A percentile compares a stretch with the other conserved stretches of the same genome.
Conservation (phyloP, 2,797 vertebrate genomes). For the Poecilia gillii region DNA sequence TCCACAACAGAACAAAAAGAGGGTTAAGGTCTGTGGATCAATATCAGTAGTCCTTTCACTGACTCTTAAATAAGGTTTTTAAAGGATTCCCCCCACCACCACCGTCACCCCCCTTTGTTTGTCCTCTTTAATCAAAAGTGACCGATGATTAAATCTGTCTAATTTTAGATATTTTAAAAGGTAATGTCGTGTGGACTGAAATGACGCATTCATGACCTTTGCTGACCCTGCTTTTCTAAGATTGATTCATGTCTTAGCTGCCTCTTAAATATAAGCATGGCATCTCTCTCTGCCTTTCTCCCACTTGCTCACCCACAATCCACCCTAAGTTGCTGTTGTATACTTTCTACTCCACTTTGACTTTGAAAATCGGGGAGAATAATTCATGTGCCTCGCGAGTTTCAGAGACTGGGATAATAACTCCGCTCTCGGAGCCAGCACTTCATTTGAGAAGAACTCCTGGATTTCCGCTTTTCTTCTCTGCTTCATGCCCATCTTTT, state of each 20-base stretch:
- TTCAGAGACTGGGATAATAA: conserved; percentile 75
- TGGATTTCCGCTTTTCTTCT: conserved; percentile 50
- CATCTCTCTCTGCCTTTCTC: conserved; percentile 21
- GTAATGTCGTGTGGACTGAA: conserved; percentile 51
- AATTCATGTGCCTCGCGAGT: conserved; percentile 79
- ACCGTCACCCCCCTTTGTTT: conserved; percentile 41
- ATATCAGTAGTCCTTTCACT: conserved; percentile 59
- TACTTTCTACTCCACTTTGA: conserved; percentile 81
- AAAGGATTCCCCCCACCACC: conserved; percentile 34
- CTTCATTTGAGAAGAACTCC: conserved; percentile 74
- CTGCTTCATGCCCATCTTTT: conserved; percentile 29
- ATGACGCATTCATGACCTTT: conserved; percentile 58
- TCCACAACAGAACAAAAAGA: conserved; percentile 60
- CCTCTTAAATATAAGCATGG: conserved; percentile 46
- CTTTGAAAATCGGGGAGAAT: conserved; percentile 83
- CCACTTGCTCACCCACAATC: conserved; percentile 27
- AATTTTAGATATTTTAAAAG: conserved; percentile 66
- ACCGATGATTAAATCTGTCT: conserved; percentile 78
- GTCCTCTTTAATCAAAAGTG: conserved; percentile 78
- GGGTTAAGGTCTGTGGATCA: conserved; percentile 67
- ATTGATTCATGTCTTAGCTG: conserved; percentile 61
- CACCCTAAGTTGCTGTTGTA: conserved; percentile 73
- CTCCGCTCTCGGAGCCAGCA: conserved; percentile 72
- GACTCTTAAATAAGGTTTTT: conserved; percentile 63
- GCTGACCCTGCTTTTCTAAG: conserved; percentile 48